These are phyloP conservation scores for Danionella cerebrum DNA, from an alignment of 2,113 vertebrate species.

Conservation along the genomic window DNA sequence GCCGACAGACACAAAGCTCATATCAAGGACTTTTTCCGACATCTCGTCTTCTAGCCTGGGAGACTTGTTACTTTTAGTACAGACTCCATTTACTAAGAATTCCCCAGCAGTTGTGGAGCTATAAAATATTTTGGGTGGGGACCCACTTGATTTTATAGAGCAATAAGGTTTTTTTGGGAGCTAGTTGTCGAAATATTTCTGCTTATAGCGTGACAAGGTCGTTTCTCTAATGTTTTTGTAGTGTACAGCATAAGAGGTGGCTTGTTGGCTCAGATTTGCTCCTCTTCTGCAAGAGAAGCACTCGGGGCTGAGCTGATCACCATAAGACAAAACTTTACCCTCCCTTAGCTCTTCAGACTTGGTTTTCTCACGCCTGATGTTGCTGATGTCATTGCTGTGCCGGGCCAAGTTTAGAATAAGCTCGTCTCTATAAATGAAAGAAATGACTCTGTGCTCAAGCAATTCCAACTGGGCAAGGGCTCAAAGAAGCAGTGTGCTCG, in stretches of 20 bases:
- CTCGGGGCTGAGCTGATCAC: conserved; percentile 47
- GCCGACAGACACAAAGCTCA: background rate
- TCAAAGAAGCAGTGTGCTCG: conserved; percentile 17
- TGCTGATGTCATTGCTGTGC: conserved; percentile 59
- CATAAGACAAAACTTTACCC: conserved; percentile 31
- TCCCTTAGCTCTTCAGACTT: conserved; percentile 48
- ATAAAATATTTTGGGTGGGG: conserved; percentile 33
- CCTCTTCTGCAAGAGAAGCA: conserved; percentile 45
- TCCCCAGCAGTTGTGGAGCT: conserved; percentile 9
- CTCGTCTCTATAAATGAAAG: conserved; percentile 51
- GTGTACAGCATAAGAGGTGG: background rate
- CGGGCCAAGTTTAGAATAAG: conserved; percentile 53
- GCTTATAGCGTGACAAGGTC: conserved; percentile 19
- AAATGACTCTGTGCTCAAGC: conserved; percentile 44
- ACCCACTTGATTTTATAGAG: conserved; percentile 26
- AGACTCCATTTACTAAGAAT: background rate
- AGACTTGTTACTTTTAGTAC: conserved; percentile 7
- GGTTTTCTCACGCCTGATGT: conserved; percentile 61
- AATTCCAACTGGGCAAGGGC: conserved; percentile 35
- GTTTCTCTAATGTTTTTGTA: background rate
- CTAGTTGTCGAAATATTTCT: conserved; percentile 1
- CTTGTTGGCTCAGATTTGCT: conserved; percentile 52
- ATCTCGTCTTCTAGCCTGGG: conserved; percentile 3
- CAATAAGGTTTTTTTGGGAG: conserved; percentile 15
- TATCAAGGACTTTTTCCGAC: background rate